Conservation (phyloP, 2,797 vertebrate species). For the Okamejei kenojei region DNA sequence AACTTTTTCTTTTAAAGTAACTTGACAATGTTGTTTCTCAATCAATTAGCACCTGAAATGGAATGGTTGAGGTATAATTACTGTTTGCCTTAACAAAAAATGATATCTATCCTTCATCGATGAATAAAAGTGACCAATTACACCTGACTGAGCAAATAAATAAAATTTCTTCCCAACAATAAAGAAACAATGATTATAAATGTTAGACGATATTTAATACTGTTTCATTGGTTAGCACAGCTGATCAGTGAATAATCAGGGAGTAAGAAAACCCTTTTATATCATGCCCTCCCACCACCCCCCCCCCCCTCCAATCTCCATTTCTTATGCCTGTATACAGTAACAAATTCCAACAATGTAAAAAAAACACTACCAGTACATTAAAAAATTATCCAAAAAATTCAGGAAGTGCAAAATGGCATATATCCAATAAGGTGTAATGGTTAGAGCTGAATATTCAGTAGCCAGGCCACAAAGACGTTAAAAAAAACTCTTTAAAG, state of each 20-base stretch:
- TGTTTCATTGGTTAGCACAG: constrained; percentile 29
- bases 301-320: not conserved
- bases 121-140: constrained; percentile 31
- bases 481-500: constrained; percentile 13
- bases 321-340: constrained; percentile 24
- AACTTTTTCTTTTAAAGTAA: constrained; percentile 5
- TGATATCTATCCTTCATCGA: constrained; percentile 28
- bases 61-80: constrained; percentile 27
- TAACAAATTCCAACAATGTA: constrained; percentile 32
- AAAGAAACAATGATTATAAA: constrained; percentile 26
- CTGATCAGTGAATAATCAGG: constrained; percentile 17
- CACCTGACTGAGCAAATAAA: constrained; percentile 27
- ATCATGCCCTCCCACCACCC: not conserved
- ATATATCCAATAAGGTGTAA: constrained; percentile 34
- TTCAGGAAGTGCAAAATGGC: constrained; percentile 36
- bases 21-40: not conserved
- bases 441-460: constrained; percentile 34
- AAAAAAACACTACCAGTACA: constrained; percentile 5
- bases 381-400: constrained; percentile 28
- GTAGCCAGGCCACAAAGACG: constrained; percentile 29
- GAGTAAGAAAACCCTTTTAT: constrained; percentile 17
- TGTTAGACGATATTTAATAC: constrained; percentile 29
- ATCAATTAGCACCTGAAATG: constrained; percentile 32
- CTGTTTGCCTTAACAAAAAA: not conserved
- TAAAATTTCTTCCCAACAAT: constrained; percentile 30